phyloP scores from a whole-genome alignment of 2,888 invertebrate species.

The Portevinia maculata region DNA sequence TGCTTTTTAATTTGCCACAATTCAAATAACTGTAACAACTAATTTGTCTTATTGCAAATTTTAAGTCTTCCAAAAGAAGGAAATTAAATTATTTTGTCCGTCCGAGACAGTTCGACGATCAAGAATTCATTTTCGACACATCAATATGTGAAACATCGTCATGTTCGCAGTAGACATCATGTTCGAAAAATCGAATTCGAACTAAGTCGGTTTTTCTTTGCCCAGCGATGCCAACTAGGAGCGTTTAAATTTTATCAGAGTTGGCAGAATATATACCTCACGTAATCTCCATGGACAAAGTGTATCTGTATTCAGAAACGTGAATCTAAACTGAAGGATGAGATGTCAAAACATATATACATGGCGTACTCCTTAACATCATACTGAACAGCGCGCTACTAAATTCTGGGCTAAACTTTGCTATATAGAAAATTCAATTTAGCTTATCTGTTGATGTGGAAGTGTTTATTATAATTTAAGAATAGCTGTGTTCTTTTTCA shows the following conservation, averaged over 20 bases:
- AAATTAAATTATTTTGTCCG: slow-evolving; percentile 70
- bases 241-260: not conserved
- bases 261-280: no score
- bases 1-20: slow-evolving; percentile 36
- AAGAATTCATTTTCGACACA: slow-evolving; percentile 70
- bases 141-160: slow-evolving; percentile 60
- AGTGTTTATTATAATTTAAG: no score
- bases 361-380: no score
- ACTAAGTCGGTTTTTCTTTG: slow-evolving; percentile 9
- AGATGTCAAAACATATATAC: no score
- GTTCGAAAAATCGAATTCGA: slow-evolving; percentile 47
- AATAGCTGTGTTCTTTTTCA: no score
- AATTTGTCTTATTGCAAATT: slow-evolving; percentile 50
- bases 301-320: no score
- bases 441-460: no score
- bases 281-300: no score
- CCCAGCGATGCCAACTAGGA: slow-evolving; percentile 4
- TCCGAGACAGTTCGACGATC: slow-evolving; percentile 70
- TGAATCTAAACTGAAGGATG: no score
- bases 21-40: slow-evolving; percentile 39
- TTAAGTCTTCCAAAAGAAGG: slow-evolving; percentile 47
- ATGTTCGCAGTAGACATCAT: slow-evolving; percentile 63
- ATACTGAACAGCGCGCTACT: no score
- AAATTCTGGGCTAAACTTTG: no score
- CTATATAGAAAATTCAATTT: no score